Evolutionary conservation across 2,888 invertebrate genomes (phyloP).

Genomic region (Meganola albula): DNA sequence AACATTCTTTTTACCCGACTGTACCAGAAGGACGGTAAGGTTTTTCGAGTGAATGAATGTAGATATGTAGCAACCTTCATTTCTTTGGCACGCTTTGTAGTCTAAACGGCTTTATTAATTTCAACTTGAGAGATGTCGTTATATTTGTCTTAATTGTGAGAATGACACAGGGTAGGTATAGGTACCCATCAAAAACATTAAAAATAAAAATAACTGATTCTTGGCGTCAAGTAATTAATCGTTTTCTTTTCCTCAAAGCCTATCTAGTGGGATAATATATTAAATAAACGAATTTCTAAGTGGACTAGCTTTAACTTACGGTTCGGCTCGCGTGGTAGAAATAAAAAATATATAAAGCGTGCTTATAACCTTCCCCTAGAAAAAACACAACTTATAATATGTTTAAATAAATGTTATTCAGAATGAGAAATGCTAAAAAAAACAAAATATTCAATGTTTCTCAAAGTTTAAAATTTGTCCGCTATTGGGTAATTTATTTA

Average conservation of each 20-base stretch:
- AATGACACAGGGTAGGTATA: neutral
- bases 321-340: constrained; percentile 6
- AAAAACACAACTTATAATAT: constrained; percentile 7
- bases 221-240: neutral
- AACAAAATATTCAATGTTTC: constrained; percentile 7
- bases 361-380: constrained; percentile 7
- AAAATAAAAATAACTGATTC: neutral
- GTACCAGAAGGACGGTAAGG: neutral
- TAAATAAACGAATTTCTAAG: neutral
- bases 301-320: constrained; percentile 4
- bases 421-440: constrained; percentile 6
- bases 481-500: constrained; percentile 6
- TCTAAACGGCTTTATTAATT: neutral
- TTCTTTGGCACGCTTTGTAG: neutral
- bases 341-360: constrained; percentile 7
- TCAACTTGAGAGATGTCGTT: neutral
- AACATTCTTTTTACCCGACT: neutral
- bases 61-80: neutral
- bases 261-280: neutral
- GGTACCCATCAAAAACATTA: neutral
- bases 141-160: neutral
- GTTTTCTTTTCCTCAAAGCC: neutral
- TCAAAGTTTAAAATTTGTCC: constrained; percentile 7
- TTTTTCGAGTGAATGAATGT: neutral
- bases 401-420: constrained; percentile 7